Percentiles rank a stretch among this genome's conserved stretches.
phyloP scores from a whole-genome alignment of 2,113 vertebrate genomes.

The Hassar affinis region DNA sequence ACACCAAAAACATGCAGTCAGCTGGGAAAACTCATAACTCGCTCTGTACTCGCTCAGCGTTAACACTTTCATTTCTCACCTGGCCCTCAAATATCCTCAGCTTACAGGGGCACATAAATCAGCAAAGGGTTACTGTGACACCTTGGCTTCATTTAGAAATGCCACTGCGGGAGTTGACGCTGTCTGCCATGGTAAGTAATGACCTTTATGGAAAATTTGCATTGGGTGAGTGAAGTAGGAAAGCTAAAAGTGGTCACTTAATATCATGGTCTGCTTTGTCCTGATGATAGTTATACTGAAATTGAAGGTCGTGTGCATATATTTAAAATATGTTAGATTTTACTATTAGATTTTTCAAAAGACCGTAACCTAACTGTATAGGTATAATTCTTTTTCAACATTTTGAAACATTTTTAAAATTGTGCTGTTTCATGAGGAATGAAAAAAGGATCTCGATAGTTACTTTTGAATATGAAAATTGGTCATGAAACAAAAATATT shows the following conservation, averaged over 20 bases:
- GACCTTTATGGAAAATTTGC: slow-evolving; percentile 65
- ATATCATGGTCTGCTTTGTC: neutral
- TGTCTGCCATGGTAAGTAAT: slow-evolving; percentile 67
- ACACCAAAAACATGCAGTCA: slow-evolving; percentile 64
- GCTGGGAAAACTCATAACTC: slow-evolving; percentile 76
- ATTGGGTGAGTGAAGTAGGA: slow-evolving; percentile 35
- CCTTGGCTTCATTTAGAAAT: slow-evolving; percentile 58
- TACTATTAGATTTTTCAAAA: too few relatives aligned
- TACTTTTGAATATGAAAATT: neutral
- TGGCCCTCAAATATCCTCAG: slow-evolving; percentile 68
- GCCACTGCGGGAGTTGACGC: slow-evolving; percentile 58
- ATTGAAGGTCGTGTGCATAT: neutral
- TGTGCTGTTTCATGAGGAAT: neutral
- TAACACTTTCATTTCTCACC: slow-evolving; percentile 77
- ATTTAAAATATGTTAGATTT: neutral
- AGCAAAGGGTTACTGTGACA: slow-evolving; percentile 60
- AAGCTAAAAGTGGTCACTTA: neutral
- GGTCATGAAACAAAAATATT: neutral
- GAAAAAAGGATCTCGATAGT: neutral
- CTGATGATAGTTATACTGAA: too few relatives aligned
- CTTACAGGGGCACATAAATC: slow-evolving; percentile 74
- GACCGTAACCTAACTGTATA: neutral
- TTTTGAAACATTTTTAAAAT: neutral
- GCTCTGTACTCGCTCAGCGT: slow-evolving; percentile 60
- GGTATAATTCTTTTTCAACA: neutral